A percentile compares a stretch with the other conserved stretches of the same genome.
These are phyloP conservation scores for Chaetodon trifascialis DNA, from an alignment of 2,113 vertebrate genomes.

Conservation along the genomic window DNA sequence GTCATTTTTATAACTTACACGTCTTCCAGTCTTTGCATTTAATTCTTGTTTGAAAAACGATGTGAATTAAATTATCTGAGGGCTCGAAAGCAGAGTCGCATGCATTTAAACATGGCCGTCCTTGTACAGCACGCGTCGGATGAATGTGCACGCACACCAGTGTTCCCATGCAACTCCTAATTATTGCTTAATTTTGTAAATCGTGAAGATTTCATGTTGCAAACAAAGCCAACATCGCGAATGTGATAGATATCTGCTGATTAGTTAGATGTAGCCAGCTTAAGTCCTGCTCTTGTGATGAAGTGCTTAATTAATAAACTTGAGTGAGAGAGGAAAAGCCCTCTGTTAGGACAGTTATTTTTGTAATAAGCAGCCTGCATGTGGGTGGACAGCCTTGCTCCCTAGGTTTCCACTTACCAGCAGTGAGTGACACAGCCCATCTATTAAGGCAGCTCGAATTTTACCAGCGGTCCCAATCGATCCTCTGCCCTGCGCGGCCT, in stretches of 20 bases:
- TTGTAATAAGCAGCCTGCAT: constrained; percentile 56
- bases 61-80: not conserved
- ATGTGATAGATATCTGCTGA: not conserved
- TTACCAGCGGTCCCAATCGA: constrained; percentile 68
- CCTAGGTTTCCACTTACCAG: constrained; percentile 46
- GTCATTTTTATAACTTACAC: constrained; percentile 21
- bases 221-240: constrained; percentile 1
- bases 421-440: constrained; percentile 71
- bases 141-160: not conserved
- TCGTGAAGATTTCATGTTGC: not conserved
- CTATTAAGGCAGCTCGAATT: constrained; percentile 67
- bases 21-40: not conserved
- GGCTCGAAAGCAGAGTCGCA: not conserved
- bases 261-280: not conserved
- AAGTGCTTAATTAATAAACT: constrained; percentile 50
- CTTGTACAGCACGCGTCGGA: not conserved
- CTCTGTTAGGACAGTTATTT: constrained; percentile 66
- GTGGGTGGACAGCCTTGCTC: constrained; percentile 59
- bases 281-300: constrained; percentile 25
- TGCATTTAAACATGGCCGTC: not conserved
- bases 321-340: constrained; percentile 40
- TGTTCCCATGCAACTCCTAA: not conserved
- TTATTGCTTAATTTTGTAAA: no score
- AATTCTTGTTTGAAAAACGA: not conserved
- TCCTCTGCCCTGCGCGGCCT: constrained; percentile 50